Base-by-base conservation (phyloP, 2,888 invertebrate genomes). In the Strigamia crassipes region DNA sequence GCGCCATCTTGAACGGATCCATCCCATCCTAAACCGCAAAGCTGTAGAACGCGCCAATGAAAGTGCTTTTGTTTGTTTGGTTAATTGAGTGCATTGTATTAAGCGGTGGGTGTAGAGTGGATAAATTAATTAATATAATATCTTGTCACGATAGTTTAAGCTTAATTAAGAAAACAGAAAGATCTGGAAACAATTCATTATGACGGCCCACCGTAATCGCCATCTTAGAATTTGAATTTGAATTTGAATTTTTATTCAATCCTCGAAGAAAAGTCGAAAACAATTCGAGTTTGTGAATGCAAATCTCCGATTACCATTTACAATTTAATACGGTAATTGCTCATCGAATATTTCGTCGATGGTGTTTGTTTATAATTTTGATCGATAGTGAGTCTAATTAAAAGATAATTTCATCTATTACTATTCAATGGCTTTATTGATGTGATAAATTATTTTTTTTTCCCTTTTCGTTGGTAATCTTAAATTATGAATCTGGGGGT, bases 1-100 rank as follows among this genome's bases (percentile, higher is more conserved):
- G 56, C 56, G 56, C 56, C 56, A 56, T 56, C 56, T 56, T 56
- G 56, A 56, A 56, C 56, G 56, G 56, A 56, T 56, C 56, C 56
- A 56, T 56, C 56, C 56, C 56, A 56, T 56, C 56, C 56, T 56
- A 56, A 56, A 56, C 56, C 56, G 56, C 56, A 56, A 56, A 56
- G 56, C 56, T 56, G 56, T 56, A 56, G 56, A 56, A 56, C 56
- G 56, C 56, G 56, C 56, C 56, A 56, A 56, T 56, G 56, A 56
- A 56, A 56, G 21, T 56, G 56, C 56, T 56, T 56, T 56, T 56
- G 56, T 56, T 56, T 56, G 56, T 56, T 56, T 56, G 56, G 56
- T 56, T 56, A 56, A 56, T 56, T 56, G 56, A 56, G 56, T 56
- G 56, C 56, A 56, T 56, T 56, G 56, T 56, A 56, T 56, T 56